Evolutionary conservation across 2,888 invertebrate species (phyloP).

Genomic region (Lasiommata megera): DNA sequence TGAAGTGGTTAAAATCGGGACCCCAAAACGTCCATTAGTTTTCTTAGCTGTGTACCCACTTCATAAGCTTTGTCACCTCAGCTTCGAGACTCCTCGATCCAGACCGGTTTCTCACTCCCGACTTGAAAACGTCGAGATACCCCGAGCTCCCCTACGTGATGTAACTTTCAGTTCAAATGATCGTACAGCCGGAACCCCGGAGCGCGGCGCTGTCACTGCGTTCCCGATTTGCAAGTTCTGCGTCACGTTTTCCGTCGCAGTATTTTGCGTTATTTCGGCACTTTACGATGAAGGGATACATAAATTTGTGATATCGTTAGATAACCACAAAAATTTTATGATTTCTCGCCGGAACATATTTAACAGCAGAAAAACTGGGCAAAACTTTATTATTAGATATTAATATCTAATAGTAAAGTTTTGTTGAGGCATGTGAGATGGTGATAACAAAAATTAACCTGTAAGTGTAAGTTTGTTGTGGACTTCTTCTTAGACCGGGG

Average conservation of each 20-base stretch:
- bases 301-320: slow-evolving; percentile 17
- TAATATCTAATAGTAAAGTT: too few relatives aligned
- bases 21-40: too few relatives aligned
- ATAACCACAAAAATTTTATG: background rate
- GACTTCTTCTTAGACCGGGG: too few relatives aligned
- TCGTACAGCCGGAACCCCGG: background rate
- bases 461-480: too few relatives aligned
- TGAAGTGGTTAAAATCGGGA: too few relatives aligned
- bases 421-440: too few relatives aligned
- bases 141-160: background rate
- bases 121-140: too few relatives aligned
- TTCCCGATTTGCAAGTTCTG: background rate
- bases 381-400: background rate
- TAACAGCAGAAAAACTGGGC: background rate
- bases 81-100: too few relatives aligned
- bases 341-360: background rate
- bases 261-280: background rate
- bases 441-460: too few relatives aligned
- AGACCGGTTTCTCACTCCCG: too few relatives aligned
- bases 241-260: background rate
- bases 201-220: background rate
- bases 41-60: too few relatives aligned
- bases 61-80: too few relatives aligned
- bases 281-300: slow-evolving; percentile 22
- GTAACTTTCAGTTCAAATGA: background rate